A percentile compares a stretch with the other conserved stretches of the same genome.
phyloP scores from a whole-genome alignment of 2,113 vertebrate genomes.

The Platichthys flesus region DNA sequence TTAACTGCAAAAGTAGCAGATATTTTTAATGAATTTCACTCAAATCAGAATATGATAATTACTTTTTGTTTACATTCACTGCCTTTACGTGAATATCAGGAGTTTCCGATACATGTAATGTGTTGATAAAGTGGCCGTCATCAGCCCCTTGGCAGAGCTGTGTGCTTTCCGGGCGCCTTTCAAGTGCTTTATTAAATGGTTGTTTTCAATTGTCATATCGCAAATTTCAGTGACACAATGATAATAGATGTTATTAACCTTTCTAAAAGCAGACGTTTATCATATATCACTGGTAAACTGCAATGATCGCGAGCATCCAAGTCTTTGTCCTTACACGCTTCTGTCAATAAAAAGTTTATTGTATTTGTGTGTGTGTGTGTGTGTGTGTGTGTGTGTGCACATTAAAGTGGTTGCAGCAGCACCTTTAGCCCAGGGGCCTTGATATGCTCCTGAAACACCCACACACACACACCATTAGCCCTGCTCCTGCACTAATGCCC shows the following conservation, averaged over 20 bases:
- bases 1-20: too few relatives aligned
- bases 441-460: constrained; percentile 12
- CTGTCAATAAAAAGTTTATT: background rate
- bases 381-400: background rate
- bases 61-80: too few relatives aligned
- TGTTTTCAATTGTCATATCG: too few relatives aligned
- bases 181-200: too few relatives aligned
- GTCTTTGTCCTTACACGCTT: background rate
- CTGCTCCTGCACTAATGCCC: constrained; percentile 34
- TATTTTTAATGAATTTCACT: too few relatives aligned
- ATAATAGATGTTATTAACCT: background rate
- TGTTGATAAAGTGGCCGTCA: too few relatives aligned
- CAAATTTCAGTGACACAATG: background rate
- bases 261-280: background rate
- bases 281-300: background rate
- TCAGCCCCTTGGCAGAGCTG: too few relatives aligned
- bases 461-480: background rate
- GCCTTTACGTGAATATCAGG: too few relatives aligned
- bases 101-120: too few relatives aligned
- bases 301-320: background rate
- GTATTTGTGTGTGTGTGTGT: background rate
- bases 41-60: too few relatives aligned
- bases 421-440: background rate
- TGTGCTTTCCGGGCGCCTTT: too few relatives aligned
- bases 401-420: background rate